Percentiles rank a stretch among this genome's conserved stretches.
These are phyloP conservation scores for Eciton burchellii DNA, from an alignment of 1,140 invertebrate species.

Conservation along the genomic window DNA sequence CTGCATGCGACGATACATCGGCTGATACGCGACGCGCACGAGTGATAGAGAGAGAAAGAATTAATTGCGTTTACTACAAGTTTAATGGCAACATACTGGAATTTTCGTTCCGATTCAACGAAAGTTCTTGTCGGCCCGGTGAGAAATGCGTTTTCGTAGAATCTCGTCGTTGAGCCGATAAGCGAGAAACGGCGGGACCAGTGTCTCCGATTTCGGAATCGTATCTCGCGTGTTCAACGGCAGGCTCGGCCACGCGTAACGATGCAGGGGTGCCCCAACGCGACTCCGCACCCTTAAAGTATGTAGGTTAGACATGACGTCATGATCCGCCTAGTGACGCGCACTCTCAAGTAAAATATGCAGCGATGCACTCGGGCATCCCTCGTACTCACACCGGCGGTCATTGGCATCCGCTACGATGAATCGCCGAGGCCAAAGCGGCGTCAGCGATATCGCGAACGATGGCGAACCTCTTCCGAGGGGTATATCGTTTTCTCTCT, in stretches of 20 bases:
- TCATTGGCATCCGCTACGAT: slow-evolving; percentile 73
- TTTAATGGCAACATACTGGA: background rate
- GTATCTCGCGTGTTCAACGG: slow-evolving; percentile 42
- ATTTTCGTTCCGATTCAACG: background rate
- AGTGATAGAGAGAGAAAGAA: no score
- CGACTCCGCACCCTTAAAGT: slow-evolving; percentile 60
- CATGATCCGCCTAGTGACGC: slow-evolving; percentile 77
- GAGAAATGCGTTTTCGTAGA: slow-evolving; percentile 6
- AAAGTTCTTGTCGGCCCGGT: background rate
- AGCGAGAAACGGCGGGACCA: background rate
- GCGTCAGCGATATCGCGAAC: background rate
- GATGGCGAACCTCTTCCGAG: background rate
- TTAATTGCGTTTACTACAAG: slow-evolving; percentile 24
- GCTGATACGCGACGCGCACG: background rate
- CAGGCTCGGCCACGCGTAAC: slow-evolving; percentile 19
- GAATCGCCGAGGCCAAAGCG: slow-evolving; percentile 40
- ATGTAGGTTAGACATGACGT: slow-evolving; percentile 79
- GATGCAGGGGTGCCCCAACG: slow-evolving; percentile 45
- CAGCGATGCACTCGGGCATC: slow-evolving; percentile 72
- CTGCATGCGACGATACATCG: background rate
- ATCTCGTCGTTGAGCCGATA: slow-evolving; percentile 26
- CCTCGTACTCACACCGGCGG: slow-evolving; percentile 68
- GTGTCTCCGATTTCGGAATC: background rate
- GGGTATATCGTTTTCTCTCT: background rate
- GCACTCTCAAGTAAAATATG: slow-evolving; percentile 76